phyloP scores from a whole-genome alignment of 2,113 vertebrate species.

The Castor canadensis region DNA sequence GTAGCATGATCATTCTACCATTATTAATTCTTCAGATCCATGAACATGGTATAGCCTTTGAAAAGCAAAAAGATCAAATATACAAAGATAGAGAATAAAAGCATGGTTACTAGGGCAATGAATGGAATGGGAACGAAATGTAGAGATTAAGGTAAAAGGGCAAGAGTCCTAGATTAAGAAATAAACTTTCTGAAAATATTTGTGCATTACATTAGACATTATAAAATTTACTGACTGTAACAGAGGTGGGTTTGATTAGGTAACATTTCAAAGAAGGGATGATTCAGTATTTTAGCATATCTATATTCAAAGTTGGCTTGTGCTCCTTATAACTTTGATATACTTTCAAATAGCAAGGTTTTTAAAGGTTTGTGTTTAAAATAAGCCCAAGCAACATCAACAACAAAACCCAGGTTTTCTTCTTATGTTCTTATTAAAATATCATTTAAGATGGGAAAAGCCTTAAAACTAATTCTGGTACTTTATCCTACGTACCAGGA shows the following conservation, averaged over 20 bases:
- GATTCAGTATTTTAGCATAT: background rate
- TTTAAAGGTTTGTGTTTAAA: background rate
- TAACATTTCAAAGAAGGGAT: background rate
- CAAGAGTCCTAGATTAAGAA: background rate
- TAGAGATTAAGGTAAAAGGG: background rate
- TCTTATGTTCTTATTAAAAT: background rate
- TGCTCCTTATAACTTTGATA: background rate
- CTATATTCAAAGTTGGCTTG: background rate
- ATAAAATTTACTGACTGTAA: background rate
- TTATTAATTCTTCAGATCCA: background rate
- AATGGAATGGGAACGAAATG: too few species aligned
- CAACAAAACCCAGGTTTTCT: background rate
- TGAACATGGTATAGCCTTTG: background rate
- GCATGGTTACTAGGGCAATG: too few species aligned
- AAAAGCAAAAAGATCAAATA: too few species aligned
- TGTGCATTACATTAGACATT: background rate
- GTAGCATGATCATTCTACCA: background rate
- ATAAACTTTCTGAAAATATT: background rate
- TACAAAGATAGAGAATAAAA: too few species aligned
- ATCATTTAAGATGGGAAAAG: background rate
- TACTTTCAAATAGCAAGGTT: background rate
- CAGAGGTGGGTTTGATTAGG: background rate
- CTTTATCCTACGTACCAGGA: background rate
- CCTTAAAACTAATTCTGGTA: background rate
- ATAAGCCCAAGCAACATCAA: background rate